Evolutionary conservation across 2,888 invertebrate genomes (phyloP).

Genomic region (Ashinkailepas kermadecensis): DNA sequence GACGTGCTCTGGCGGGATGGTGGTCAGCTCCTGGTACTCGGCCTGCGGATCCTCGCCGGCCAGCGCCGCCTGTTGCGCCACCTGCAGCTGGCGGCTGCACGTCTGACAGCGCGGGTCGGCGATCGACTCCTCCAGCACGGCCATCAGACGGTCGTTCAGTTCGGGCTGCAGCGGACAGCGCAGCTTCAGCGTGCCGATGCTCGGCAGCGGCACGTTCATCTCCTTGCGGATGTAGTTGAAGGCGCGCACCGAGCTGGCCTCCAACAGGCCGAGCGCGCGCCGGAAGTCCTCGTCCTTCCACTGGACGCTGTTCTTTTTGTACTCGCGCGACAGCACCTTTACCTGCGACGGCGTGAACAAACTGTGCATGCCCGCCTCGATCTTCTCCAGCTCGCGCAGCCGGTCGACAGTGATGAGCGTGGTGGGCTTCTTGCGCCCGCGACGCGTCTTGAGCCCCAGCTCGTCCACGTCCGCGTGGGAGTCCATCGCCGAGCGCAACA

Average conservation of each 20-base stretch:
- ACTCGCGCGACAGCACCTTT: not conserved
- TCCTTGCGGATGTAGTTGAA: slow-evolving; percentile 12
- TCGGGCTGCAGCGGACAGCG: slow-evolving; percentile 15
- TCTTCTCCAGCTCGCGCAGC: slow-evolving; percentile 11
- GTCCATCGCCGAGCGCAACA: not conserved
- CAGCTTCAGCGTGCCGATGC: slow-evolving; percentile 11
- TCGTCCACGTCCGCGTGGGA: not conserved
- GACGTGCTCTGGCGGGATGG: not conserved
- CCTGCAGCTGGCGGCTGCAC: not conserved
- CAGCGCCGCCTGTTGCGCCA: not conserved
- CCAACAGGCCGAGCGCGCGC: not conserved
- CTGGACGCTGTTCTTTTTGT: slow-evolving; percentile 17
- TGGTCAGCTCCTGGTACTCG: not conserved
- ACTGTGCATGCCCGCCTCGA: slow-evolving; percentile 18
- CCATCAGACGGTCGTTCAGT: not conserved
- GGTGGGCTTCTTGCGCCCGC: slow-evolving; percentile 1
- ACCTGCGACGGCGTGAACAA: slow-evolving; percentile 14
- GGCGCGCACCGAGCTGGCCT: not conserved
- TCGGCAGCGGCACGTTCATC: slow-evolving; percentile 3
- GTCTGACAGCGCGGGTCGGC: not conserved
- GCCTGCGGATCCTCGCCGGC: not conserved
- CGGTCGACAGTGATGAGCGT: not conserved
- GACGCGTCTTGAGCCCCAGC: not conserved
- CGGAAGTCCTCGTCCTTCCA: slow-evolving; percentile 12
- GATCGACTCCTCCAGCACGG: not conserved